These are phyloP conservation scores for Saccostrea echinata DNA, from an alignment of 1,140 invertebrate species.

Conservation along the genomic window DNA sequence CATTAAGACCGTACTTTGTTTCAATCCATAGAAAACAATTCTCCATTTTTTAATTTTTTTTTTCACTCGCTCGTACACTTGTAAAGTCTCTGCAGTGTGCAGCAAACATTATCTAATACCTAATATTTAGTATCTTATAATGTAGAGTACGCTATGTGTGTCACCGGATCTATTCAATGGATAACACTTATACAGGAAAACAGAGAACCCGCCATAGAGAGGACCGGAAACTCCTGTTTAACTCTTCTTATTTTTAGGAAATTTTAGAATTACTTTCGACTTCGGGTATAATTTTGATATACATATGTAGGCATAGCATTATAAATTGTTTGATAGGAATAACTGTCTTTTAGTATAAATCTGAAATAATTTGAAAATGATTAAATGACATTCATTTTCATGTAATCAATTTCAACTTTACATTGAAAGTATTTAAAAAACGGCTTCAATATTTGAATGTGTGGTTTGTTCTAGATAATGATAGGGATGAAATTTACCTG, in stretches of 20 bases:
- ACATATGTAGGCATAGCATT: too few species aligned
- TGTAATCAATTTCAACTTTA: too few species aligned
- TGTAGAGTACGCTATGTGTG: neutral
- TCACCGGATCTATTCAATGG: neutral
- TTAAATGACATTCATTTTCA: too few species aligned
- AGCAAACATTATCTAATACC: neutral
- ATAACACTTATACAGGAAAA: neutral
- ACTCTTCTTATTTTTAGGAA: neutral
- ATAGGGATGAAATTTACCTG: too few species aligned
- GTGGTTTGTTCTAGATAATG: too few species aligned
- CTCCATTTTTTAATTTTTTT: neutral
- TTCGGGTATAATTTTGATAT: too few species aligned
- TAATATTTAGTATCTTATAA: neutral
- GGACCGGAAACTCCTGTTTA: neutral
- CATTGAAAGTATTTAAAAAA: too few species aligned
- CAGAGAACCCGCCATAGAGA: neutral
- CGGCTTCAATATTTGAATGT: too few species aligned
- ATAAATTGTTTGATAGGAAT: too few species aligned
- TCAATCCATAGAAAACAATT: slow-evolving; percentile 2
- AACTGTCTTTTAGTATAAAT: too few species aligned
- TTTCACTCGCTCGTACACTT: neutral
- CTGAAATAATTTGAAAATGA: too few species aligned
- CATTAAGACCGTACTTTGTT: slow-evolving; percentile 30
- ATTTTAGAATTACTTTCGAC: too few species aligned
- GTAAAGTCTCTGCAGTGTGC: neutral